phyloP scores from a whole-genome alignment of 1,140 invertebrate genomes.

The Muscidifurax raptorellus region DNA sequence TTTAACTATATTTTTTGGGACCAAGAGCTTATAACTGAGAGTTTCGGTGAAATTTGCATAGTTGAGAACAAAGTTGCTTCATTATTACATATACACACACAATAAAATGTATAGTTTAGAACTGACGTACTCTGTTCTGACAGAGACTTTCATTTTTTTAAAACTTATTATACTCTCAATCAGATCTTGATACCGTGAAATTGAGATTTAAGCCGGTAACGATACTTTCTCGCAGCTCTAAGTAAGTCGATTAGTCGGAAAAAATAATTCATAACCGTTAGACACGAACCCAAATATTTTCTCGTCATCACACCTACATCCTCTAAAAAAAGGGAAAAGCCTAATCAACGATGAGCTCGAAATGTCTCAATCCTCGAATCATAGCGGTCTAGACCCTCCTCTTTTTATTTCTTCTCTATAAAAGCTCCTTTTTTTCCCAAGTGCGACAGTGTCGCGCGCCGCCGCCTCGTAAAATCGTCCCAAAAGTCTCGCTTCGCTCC shows the following conservation, averaged over 20 bases:
- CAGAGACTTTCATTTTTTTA: no score
- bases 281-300: not conserved
- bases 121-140: no score
- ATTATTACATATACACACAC: no score
- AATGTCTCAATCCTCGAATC: not conserved
- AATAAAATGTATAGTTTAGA: no score
- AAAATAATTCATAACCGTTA: not conserved
- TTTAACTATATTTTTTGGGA: not conserved
- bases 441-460: not conserved
- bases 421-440: not conserved
- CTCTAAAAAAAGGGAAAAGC: not conserved
- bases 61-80: no score
- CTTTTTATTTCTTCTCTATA: not conserved
- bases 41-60: no score
- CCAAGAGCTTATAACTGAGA: no score
- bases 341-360: not conserved
- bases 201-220: no score
- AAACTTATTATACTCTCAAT: no score
- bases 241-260: not conserved
- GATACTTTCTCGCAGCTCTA: no score
- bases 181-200: no score
- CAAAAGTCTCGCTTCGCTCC: not conserved
- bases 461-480: slow-evolving; percentile 6
- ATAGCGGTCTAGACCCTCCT: not conserved
- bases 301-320: not conserved